Evolutionary conservation across 1,140 invertebrate species (phyloP).

Genomic region (Atta cephalotes): DNA sequence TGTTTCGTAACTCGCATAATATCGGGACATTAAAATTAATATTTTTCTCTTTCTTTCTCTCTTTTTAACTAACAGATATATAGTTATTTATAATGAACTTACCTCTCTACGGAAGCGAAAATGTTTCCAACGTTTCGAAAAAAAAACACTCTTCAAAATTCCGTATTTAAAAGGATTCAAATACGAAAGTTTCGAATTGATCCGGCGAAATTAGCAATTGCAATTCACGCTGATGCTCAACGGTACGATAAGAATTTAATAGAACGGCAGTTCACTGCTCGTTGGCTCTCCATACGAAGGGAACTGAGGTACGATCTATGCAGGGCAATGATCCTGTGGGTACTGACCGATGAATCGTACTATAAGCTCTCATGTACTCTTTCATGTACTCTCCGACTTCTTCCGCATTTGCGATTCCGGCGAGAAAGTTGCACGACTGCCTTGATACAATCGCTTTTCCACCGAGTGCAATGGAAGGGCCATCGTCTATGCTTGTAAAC

Average conservation of each 20-base stretch:
- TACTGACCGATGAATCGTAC: constrained; percentile 61
- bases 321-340: constrained; percentile 39
- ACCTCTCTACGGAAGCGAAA: neutral
- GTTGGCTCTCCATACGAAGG: too few relatives aligned
- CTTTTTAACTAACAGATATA: neutral
- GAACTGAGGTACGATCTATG: constrained; percentile 50
- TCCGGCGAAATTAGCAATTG: neutral
- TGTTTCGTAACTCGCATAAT: neutral
- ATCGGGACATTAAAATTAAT: neutral
- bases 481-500: constrained; percentile 18
- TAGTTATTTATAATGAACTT: neutral
- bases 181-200: neutral
- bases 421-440: constrained; percentile 75
- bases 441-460: constrained; percentile 64
- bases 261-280: neutral
- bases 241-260: neutral
- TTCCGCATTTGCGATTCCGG: constrained; percentile 69
- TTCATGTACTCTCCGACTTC: constrained; percentile 55
- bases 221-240: neutral
- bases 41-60: neutral
- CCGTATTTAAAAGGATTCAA: neutral
- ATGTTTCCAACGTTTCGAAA: neutral
- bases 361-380: constrained; percentile 14
- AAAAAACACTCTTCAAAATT: neutral
- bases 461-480: constrained; percentile 42